phyloP scores from a whole-genome alignment of 2,797 vertebrate species.

The Ceryle rudis region DNA sequence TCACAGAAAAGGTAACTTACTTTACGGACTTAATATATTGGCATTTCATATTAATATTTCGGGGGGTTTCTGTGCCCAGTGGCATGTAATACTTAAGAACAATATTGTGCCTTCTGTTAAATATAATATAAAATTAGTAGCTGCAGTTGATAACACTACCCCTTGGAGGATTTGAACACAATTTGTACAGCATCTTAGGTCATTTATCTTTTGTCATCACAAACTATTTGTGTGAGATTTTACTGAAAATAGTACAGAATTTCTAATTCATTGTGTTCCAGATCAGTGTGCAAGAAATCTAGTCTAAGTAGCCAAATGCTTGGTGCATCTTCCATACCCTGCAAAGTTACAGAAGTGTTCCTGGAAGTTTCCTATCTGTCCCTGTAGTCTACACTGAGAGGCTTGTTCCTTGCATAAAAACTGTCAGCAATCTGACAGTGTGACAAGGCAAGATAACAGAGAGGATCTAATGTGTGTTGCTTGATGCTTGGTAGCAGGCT shows the following conservation, averaged over 20 bases:
- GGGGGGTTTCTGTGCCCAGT: background rate
- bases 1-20: background rate
- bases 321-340: background rate
- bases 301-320: background rate
- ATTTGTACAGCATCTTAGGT: background rate
- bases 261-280: background rate
- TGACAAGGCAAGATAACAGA: accelerated
- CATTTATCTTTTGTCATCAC: background rate
- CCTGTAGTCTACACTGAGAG: accelerated
- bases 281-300: background rate
- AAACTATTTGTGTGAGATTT: background rate
- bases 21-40: background rate
- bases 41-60: background rate
- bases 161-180: background rate
- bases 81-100: background rate
- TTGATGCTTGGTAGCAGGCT: background rate
- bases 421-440: background rate
- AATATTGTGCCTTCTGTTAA: background rate
- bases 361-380: background rate
- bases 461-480: accelerated
- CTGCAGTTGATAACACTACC: background rate
- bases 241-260: background rate
- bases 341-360: background rate
- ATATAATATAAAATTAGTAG: background rate
- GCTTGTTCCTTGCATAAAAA: accelerated